Percentiles rank a stretch among this genome's conserved stretches.
These are phyloP conservation scores for Drosophila nasuta DNA, from an alignment of 1,140 invertebrate genomes.

Conservation along the genomic window DNA sequence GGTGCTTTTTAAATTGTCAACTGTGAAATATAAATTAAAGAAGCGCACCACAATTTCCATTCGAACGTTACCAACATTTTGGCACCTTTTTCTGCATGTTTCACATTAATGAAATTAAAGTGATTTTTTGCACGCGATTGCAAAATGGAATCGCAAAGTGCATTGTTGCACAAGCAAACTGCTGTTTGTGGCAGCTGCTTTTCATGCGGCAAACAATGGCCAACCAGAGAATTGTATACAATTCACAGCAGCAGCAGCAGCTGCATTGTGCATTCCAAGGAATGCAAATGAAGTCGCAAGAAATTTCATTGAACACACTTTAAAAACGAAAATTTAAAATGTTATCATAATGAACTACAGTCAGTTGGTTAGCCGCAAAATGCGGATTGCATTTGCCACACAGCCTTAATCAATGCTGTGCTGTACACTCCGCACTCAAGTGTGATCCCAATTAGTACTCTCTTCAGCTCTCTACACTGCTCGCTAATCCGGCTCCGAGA, in stretches of 20 bases:
- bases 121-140: constrained; percentile 3
- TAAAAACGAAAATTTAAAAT: neutral
- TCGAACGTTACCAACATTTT: constrained; percentile 13
- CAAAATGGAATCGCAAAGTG: constrained; percentile 10
- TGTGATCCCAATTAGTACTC: constrained; percentile 27
- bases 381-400: neutral
- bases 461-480: neutral
- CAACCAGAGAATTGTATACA: neutral
- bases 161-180: constrained; percentile 11
- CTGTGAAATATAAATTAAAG: neutral
- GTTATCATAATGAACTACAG: neutral
- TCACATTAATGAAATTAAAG: constrained; percentile 52
- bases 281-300: neutral
- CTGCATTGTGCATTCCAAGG: neutral
- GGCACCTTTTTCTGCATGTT: constrained; percentile 13
- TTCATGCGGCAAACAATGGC: constrained; percentile 17
- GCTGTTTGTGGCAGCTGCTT: constrained; percentile 9
- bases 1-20: constrained; percentile 3
- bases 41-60: neutral
- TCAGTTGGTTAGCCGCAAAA: neutral
- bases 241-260: neutral
- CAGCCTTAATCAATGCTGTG: constrained; percentile 4
- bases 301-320: constrained; percentile 4
- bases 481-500: constrained; percentile 20
- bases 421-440: constrained; percentile 6